Conservation (phyloP, 2,888 invertebrate species). For the Aphidius colemani region DNA sequence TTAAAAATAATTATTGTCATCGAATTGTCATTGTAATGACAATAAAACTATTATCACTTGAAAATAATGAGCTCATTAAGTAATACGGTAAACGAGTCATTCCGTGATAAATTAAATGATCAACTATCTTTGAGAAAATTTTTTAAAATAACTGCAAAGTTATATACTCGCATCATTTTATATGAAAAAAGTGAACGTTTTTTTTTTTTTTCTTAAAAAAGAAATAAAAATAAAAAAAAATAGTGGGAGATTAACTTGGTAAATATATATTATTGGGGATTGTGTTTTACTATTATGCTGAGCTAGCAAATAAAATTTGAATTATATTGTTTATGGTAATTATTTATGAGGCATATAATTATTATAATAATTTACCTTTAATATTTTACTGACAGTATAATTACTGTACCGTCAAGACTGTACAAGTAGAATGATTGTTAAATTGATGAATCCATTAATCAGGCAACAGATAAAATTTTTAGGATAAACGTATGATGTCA, state of each 20-base stretch:
- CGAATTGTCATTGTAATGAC: neutral
- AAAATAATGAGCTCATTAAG: neutral
- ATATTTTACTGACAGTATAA: conserved; percentile 5
- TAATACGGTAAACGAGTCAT: neutral
- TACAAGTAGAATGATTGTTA: neutral
- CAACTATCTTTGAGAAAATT: conserved; percentile 23
- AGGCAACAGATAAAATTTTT: neutral
- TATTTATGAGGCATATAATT: neutral
- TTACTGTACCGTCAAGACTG: conserved; percentile 6
- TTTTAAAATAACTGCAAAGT: conserved; percentile 46
- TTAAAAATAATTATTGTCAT: conserved; percentile 12
- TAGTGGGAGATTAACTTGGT: conserved; percentile 46
- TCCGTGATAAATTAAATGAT: too few species aligned
- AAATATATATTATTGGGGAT: neutral
- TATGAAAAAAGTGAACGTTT: conserved; percentile 52
- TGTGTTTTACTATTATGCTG: neutral
- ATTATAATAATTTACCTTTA: too few species aligned
- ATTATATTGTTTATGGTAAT: neutral
- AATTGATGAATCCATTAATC: too few species aligned
- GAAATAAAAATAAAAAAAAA: conserved; percentile 20
- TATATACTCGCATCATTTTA: conserved; percentile 48
- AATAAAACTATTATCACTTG: neutral
- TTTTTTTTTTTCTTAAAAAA: conserved; percentile 17
- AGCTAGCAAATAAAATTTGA: neutral
- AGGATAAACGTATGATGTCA: conserved; percentile 2